These are phyloP conservation scores for Mus spicilegus DNA, from an alignment of 2,113 vertebrate species.

Conservation along the genomic window DNA sequence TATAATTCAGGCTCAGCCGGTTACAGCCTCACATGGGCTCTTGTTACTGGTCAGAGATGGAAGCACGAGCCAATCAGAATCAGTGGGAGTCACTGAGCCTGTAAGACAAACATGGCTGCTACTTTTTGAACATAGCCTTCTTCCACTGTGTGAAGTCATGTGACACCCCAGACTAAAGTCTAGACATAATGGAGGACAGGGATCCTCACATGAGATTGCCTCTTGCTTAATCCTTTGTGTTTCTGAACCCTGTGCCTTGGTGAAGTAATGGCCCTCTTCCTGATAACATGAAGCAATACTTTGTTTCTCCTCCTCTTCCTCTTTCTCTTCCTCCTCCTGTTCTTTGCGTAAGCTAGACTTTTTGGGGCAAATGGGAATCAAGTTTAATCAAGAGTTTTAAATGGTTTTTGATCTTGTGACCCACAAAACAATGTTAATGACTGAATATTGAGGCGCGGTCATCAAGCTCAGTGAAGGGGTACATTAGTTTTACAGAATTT, in stretches of 20 bases:
- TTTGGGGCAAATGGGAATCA: not conserved
- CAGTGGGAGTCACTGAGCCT: not conserved
- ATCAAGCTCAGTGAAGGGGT: not conserved
- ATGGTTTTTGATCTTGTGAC: not conserved
- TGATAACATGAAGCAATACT: not conserved
- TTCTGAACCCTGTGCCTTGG: not conserved
- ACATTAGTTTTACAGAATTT: not conserved
- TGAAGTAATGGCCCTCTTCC: not conserved
- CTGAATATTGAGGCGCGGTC: not conserved
- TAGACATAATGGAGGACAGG: not conserved
- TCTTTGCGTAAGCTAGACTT: not conserved
- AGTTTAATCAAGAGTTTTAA: conserved; percentile 21
- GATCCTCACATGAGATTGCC: not conserved
- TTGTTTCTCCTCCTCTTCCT: not conserved
- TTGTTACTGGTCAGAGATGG: not conserved
- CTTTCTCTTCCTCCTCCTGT: not conserved
- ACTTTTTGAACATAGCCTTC: not conserved
- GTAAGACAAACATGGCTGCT: not conserved
- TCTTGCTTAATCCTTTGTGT: conserved; percentile 25
- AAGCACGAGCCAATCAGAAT: not conserved
- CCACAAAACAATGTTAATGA: not conserved
- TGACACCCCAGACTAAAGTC: not conserved
- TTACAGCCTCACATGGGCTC: not conserved
- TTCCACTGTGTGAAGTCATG: not conserved
- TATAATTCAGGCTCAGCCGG: not conserved